Base-by-base conservation (phyloP, 1,140 invertebrate species). In the Calosoma granatense region DNA sequence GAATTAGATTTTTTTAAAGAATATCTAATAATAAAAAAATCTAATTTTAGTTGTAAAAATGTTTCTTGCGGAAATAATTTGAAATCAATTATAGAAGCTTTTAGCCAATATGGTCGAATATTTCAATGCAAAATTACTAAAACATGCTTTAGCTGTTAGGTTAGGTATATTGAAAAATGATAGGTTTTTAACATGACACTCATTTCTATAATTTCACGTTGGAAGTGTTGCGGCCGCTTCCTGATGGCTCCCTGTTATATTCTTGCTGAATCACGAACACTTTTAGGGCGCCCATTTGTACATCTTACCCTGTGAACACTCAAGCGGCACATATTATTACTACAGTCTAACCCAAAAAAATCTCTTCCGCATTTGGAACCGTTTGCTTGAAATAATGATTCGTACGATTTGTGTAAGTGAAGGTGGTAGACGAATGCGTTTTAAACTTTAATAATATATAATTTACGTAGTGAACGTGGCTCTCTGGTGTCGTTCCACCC, bases 381-480 rank as follows among this genome's bases (percentile, higher is more conserved):
- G n/a, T n/a, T n/a, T n/a, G n/a, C n/a, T 9, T 47, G 9, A 12
- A 47, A 17, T 47, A 47, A 4, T 47, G 41, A 12, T 12, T 4
- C 41, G 9, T 12, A 17, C 41, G 17, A 30, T 6, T 30, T 30
- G 14, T 30, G 14, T 6, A 30, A 30, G 26, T 17, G 9, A 47
- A 47, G 41, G 41, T 47, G 41, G 41, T 47, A 4, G 15, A 6
- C 15, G 26, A 30, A 30, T 14, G 26, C 26, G 41, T 47, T 47
- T 47, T 47, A 47, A 47, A 47, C 17, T 47, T 47, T 47, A 47
- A 47, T 47, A 47, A 47, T 47, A 47, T 47, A 47, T 47, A 47
- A 47, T 47, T 47, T 47, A 47, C 6, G 4, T 30, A 14, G 26
- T 30, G 26, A 14, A 30, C 26, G 14, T 30, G n/a, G n/a, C n/a